A percentile compares a stretch with the other conserved stretches of the same genome.
phyloP scores from a whole-genome alignment of 1,140 invertebrate species.

The Mactra quadrangularis region DNA sequence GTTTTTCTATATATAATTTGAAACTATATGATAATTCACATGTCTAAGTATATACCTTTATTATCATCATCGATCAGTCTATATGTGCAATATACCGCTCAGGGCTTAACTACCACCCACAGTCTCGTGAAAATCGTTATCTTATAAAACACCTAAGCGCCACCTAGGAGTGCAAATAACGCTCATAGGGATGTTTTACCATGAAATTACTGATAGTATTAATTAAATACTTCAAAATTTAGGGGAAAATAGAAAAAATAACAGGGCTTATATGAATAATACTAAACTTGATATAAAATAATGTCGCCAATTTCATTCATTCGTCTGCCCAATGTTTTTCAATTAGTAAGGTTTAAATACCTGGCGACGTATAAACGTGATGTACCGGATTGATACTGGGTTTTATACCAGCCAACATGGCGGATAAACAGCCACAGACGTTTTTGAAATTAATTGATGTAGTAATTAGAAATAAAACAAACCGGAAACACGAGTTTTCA shows the following conservation, averaged over 20 bases:
- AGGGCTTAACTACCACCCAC: conserved; percentile 50
- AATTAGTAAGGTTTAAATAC: conserved; percentile 36
- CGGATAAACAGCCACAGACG: background rate
- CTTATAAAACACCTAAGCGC: conserved; percentile 53
- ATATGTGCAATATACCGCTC: conserved; percentile 34
- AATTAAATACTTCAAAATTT: conserved; percentile 34
- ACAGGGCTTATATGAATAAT: conserved; percentile 28
- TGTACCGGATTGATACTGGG: background rate
- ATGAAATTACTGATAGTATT: conserved; percentile 39
- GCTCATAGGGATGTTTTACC: conserved; percentile 40
- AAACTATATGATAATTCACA: conserved; percentile 29
- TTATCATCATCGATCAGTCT: conserved; percentile 14
- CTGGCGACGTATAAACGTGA: conserved; percentile 21
- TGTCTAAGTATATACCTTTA: background rate
- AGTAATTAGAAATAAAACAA: conserved; percentile 1
- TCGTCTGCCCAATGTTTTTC: conserved; percentile 22
- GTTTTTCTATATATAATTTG: conserved; percentile 21
- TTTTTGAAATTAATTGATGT: conserved; percentile 29
- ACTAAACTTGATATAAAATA: conserved; percentile 17
- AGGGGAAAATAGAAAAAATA: conserved; percentile 44
- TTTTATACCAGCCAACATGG: too few relatives aligned
- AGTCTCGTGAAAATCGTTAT: conserved; percentile 58
- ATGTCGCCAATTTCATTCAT: conserved; percentile 6
- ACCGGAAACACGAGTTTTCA: too few relatives aligned
- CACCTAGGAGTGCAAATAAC: conserved; percentile 57